Evolutionary conservation across 2,797 vertebrate genomes (phyloP).

Genomic region (Hoplostethus atlanticus): DNA sequence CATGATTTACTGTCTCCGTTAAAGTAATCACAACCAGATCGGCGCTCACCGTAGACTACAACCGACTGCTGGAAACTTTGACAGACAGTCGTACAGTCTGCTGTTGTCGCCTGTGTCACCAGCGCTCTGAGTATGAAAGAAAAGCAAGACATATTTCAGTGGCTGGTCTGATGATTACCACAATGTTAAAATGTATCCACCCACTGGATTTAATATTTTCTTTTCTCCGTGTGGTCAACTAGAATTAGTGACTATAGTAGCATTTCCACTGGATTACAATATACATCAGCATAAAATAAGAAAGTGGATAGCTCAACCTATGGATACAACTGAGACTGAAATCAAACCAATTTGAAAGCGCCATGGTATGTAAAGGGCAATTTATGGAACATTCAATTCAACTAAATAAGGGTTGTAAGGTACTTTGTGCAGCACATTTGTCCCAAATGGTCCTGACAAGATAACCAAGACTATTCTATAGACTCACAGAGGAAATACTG

Average conservation of each 20-base stretch:
- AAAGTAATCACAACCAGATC: slow-evolving; percentile 87
- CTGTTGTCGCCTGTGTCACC: slow-evolving; percentile 74
- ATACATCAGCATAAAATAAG: slow-evolving; percentile 43
- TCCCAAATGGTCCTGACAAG: slow-evolving; percentile 26
- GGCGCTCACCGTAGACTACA: slow-evolving; percentile 61
- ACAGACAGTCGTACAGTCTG: slow-evolving; percentile 68
- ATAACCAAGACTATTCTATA: slow-evolving; percentile 20
- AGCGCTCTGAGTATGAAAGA: slow-evolving; percentile 34
- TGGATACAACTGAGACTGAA: slow-evolving; percentile 26
- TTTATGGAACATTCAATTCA: slow-evolving; percentile 36
- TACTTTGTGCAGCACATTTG: slow-evolving; percentile 13
- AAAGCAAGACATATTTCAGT: slow-evolving; percentile 40
- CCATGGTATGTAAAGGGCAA: slow-evolving; percentile 29
- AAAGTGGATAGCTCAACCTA: slow-evolving; percentile 34
- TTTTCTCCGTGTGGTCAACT: slow-evolving; percentile 50
- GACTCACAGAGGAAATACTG: slow-evolving; percentile 25
- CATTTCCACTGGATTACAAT: slow-evolving; percentile 39
- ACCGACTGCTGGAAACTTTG: slow-evolving; percentile 77
- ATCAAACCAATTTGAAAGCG: slow-evolving; percentile 41
- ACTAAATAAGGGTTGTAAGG: slow-evolving; percentile 5
- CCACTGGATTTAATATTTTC: slow-evolving; percentile 47
- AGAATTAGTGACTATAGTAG: slow-evolving; percentile 39
- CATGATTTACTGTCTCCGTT: slow-evolving; percentile 87
- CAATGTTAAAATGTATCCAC: slow-evolving; percentile 45
- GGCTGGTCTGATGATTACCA: slow-evolving; percentile 44